phyloP scores from a whole-genome alignment of 2,113 vertebrate species.

The Limnothrissa miodon region DNA sequence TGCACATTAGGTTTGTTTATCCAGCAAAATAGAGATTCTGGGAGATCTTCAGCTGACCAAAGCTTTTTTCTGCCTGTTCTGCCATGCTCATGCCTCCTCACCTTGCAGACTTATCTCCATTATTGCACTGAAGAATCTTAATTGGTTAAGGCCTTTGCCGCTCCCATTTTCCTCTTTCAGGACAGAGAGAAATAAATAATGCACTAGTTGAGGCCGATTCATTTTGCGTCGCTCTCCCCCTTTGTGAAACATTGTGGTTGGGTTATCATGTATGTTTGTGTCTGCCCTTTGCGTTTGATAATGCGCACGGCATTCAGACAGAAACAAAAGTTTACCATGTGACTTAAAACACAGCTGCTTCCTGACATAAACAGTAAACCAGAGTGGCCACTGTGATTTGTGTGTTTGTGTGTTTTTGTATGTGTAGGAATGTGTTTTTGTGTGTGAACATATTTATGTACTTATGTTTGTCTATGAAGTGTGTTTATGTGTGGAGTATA shows the following conservation, averaged over 20 bases:
- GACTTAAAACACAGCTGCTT: conserved; percentile 8
- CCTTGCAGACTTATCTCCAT: background rate
- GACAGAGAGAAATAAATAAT: too few species aligned
- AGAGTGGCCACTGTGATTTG: background rate
- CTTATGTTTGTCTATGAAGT: background rate
- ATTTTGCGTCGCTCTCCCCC: background rate
- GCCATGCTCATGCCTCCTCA: background rate
- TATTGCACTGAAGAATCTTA: background rate
- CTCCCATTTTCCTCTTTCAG: background rate
- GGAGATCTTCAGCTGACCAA: background rate
- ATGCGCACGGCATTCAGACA: background rate
- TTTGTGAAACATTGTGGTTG: background rate
- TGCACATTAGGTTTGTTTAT: too few species aligned
- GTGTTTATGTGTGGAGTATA: background rate
- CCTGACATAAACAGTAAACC: conserved; percentile 17
- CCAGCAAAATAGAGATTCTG: background rate
- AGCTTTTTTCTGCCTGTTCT: background rate
- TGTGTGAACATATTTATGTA: background rate
- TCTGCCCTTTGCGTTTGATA: background rate
- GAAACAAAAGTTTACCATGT: background rate
- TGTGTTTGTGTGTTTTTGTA: background rate
- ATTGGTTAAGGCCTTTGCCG: background rate
- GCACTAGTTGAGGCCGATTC: background rate
- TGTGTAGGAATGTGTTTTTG: background rate
- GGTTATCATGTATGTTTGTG: background rate